Conservation (phyloP, 1,140 invertebrate species). For the Meteorus sp. region DNA sequence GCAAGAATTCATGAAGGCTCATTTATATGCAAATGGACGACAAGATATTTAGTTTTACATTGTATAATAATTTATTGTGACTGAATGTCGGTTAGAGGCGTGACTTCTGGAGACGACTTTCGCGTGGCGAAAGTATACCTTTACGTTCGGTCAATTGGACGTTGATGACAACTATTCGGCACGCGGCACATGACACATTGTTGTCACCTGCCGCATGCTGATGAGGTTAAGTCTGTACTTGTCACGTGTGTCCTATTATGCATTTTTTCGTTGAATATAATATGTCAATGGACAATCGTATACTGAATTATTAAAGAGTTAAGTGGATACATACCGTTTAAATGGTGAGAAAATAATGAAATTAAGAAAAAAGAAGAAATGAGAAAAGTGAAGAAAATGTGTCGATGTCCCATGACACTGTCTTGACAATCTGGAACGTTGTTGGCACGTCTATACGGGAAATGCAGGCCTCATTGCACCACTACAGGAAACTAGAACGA, state of each 20-base stretch:
- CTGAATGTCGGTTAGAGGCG: constrained; percentile 10
- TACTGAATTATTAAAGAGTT: too few species aligned
- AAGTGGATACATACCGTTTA: too few species aligned
- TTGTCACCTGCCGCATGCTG: constrained; percentile 14
- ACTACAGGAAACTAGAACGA: constrained; percentile 23
- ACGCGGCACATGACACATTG: constrained; percentile 6
- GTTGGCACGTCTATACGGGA: constrained; percentile 21
- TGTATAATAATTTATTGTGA: neutral
- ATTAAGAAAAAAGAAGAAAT: neutral
- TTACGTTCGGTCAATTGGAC: constrained; percentile 9
- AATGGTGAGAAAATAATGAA: neutral
- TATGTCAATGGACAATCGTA: too few species aligned
- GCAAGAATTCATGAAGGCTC: too few species aligned
- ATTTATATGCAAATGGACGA: too few species aligned
- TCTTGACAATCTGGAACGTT: constrained; percentile 21
- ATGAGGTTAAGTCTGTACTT: neutral
- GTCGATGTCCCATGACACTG: too few species aligned
- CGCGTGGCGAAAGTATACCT: constrained; percentile 9
- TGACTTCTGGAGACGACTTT: constrained; percentile 7
- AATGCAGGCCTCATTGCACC: constrained; percentile 24
- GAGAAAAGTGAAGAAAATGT: neutral
- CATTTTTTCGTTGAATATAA: neutral
- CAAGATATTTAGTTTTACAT: too few species aligned
- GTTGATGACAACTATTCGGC: constrained; percentile 20
- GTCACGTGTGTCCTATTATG: neutral